These are phyloP conservation scores for Emydocephalus ijimae DNA, from an alignment of 2,113 vertebrate species.

Conservation along the genomic window DNA sequence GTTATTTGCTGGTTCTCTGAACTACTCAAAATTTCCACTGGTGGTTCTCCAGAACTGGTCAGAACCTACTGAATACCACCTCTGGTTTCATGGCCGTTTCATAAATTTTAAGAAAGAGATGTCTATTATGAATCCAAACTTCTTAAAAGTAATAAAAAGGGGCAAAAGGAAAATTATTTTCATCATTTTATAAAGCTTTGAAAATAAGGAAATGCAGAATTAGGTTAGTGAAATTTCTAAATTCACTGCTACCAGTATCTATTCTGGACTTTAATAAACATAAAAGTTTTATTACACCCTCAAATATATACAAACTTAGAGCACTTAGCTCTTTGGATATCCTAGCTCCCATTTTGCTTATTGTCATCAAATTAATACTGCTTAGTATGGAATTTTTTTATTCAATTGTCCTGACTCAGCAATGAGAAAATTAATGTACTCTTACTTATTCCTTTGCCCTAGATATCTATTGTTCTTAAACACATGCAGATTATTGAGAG, in stretches of 20 bases:
- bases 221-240: not conserved
- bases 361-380: not conserved
- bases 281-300: not conserved
- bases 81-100: not conserved
- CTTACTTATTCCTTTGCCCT: constrained; percentile 4
- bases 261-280: not conserved
- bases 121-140: not conserved
- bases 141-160: not conserved
- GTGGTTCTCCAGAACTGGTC: too few relatives aligned
- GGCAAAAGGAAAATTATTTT: not conserved
- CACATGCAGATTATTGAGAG: not conserved
- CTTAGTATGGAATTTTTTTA: not conserved
- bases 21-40: too few relatives aligned
- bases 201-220: not conserved
- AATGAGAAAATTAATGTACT: not conserved
- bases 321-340: not conserved
- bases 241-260: not conserved
- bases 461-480: not conserved
- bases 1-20: too few relatives aligned
- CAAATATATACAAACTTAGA: not conserved
- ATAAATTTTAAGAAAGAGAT: not conserved
- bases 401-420: not conserved
- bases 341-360: not conserved
- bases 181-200: not conserved
- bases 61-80: too few relatives aligned